Base-by-base conservation (phyloP, 2,888 invertebrate genomes). In the Idaea straminata region DNA sequence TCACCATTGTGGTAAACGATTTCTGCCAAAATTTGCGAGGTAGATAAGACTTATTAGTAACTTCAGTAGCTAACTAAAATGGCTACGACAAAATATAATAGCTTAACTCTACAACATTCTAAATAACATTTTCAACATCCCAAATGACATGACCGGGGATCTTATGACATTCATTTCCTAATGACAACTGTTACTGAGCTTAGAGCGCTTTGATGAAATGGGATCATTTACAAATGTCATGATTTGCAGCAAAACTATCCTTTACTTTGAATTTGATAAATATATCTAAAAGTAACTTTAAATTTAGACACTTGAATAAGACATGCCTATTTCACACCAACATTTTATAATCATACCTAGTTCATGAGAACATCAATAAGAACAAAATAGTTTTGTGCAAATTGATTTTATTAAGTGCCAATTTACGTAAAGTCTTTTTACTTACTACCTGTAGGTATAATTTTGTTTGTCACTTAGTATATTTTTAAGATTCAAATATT, bases 401-500 rank as follows among this genome's bases (percentile, higher is more conserved):
- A 25, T 25, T 25, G 25, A 25, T 25, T 3, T 25, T 25, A 25
- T 25, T 25, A 2, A 2, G 25, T 25, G 25, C 2, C 25, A 25
- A 25, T 25, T 25, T 25, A 25, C 25, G 25, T 3, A 25, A 25
- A 25, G 25, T 25, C 1, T 25, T 25, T 25, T 25, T 25, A 25
- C 25, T 25, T 1, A 25, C 25, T 25, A 25, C 36, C 36, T 1
- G 5, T 36, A 36, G 6, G 5, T 7, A 7, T 5, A 36, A 36
- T 7, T 10, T 5, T 10, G 36, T 7, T 36, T 36, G 36, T 36
- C 36, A 25, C 25, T 25, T 2, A 3, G 25, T 25, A 25, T 47
- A 47, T 47, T 59, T 59, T 59, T 59, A 25, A 10, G 16, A 59
- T 59, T 34, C 4, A 59, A 59, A 34, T 59, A 59, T 67, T 69